A percentile compares a stretch with the other conserved stretches of the same genome.
Evolutionary conservation across 2,888 invertebrate species (phyloP).

Genomic region (Eledona agricola): DNA sequence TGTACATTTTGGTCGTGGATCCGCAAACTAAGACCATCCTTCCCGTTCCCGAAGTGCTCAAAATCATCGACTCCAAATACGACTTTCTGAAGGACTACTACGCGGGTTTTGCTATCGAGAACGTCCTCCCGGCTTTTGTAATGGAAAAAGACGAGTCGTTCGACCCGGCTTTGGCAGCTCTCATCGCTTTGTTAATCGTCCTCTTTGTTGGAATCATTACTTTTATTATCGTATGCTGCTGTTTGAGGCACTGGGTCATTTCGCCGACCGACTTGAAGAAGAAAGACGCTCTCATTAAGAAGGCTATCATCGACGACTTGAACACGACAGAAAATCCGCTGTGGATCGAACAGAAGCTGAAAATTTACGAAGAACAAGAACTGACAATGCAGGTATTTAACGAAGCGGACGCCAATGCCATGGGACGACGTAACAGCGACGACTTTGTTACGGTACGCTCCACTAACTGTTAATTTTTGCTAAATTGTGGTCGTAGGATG

Average conservation of each 20-base stretch:
- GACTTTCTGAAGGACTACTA: constrained; percentile 84
- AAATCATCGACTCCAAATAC: constrained; percentile 84
- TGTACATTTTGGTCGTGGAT: constrained; percentile 86
- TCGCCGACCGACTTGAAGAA: constrained; percentile 83
- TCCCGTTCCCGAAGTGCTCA: constrained; percentile 80
- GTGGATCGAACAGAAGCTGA: constrained; percentile 91
- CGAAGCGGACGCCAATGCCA: constrained; percentile 70
- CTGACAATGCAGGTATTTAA: constrained; percentile 92
- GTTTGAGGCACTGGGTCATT: constrained; percentile 87
- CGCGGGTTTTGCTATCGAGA: constrained; percentile 77
- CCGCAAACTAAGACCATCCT: constrained; percentile 76
- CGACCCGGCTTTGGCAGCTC: constrained; percentile 85
- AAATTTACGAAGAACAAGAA: constrained; percentile 91
- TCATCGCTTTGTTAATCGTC: constrained; percentile 85
- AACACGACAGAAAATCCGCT: constrained; percentile 92
- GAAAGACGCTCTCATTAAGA: constrained; percentile 83
- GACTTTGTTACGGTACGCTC: constrained; percentile 24
- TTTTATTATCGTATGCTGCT: constrained; percentile 87
- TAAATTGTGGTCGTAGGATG: constrained; percentile 64
- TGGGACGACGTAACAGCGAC: constrained; percentile 63
- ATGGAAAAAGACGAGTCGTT: constrained; percentile 77
- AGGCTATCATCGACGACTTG: constrained; percentile 83
- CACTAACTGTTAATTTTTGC: neutral
- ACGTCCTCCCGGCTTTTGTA: constrained; percentile 75
- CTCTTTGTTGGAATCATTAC: constrained; percentile 87